These are phyloP conservation scores for Nemopilema nomurai DNA, from an alignment of 30 jellyfish, hydroid and myxozoan genomes.

Conservation along the genomic window DNA sequence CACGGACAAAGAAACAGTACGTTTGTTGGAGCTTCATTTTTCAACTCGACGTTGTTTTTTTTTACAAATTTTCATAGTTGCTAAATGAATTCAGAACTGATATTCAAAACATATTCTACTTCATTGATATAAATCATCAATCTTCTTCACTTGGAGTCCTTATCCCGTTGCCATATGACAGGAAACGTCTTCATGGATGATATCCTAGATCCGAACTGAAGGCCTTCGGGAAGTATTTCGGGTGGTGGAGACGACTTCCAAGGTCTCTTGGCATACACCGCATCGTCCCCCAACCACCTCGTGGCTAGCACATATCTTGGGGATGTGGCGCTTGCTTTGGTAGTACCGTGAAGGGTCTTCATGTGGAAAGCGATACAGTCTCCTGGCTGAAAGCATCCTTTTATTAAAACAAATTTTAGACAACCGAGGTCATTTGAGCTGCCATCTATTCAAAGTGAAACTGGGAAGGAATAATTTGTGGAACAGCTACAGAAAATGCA, in stretches of 20 bases:
- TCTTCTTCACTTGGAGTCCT: background rate
- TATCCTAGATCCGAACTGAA: conserved; percentile 20
- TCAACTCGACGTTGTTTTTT: too few relatives aligned
- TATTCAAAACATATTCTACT: too few relatives aligned
- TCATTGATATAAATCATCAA: background rate
- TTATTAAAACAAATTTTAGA: background rate
- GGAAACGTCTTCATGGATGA: conserved; percentile 37
- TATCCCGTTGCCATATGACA: conserved; percentile 22
- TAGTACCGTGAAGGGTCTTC: conserved; percentile 76
- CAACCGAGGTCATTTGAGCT: too few relatives aligned
- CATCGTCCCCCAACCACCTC: conserved; percentile 89
- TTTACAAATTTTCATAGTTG: too few relatives aligned
- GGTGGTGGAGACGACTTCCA: conserved; percentile 86
- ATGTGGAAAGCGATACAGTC: conserved; percentile 86
- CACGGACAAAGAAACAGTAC: too few relatives aligned
- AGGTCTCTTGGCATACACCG: conserved; percentile 59
- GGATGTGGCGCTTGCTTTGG: background rate
- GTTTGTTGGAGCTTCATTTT: too few relatives aligned
- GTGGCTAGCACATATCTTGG: conserved; percentile 77
- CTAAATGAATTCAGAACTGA: too few relatives aligned
- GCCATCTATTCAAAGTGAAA: too few relatives aligned
- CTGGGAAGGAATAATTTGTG: too few relatives aligned
- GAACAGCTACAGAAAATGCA: too few relatives aligned
- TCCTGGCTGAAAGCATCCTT: conserved; percentile 68
- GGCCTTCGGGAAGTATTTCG: conserved; percentile 42